phyloP scores from a whole-genome alignment of 2,113 vertebrate genomes.

The Nothobranchius kuhntae region DNA sequence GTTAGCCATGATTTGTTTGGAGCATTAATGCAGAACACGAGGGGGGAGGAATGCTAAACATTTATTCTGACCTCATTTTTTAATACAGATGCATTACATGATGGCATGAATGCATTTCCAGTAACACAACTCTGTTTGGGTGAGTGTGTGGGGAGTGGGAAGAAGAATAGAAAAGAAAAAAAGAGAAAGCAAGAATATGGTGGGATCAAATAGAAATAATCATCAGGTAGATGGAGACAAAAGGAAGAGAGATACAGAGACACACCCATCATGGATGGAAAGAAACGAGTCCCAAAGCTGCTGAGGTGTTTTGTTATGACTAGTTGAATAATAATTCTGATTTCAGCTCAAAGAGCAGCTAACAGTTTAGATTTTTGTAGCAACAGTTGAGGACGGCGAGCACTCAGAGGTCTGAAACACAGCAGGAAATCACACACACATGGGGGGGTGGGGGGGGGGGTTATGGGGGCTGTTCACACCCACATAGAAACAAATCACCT shows the following conservation, averaged over 20 bases:
- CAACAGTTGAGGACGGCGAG: constrained; percentile 39
- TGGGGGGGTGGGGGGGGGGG: not conserved
- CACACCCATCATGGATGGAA: constrained; percentile 15
- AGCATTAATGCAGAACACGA: not conserved
- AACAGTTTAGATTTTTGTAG: constrained; percentile 28
- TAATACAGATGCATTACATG: constrained; percentile 9
- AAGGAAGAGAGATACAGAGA: constrained; percentile 10
- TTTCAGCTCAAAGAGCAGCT: not conserved
- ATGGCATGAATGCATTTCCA: constrained; percentile 21
- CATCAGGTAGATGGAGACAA: constrained; percentile 34
- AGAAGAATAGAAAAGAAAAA: constrained; percentile 42
- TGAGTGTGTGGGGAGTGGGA: constrained; percentile 50
- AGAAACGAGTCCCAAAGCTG: not conserved
- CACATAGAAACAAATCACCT: constrained; percentile 35
- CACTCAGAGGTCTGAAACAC: constrained; percentile 38
- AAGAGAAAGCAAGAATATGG: constrained; percentile 17
- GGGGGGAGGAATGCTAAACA: not conserved
- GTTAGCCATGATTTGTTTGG: constrained; percentile 37
- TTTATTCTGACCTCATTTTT: constrained; percentile 5
- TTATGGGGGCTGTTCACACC: constrained; percentile 20
- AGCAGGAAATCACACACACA: constrained; percentile 36
- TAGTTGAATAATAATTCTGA: constrained; percentile 29
- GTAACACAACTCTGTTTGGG: constrained; percentile 7
- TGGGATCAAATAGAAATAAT: constrained; percentile 53
- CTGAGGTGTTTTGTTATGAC: constrained; percentile 6